Evolutionary conservation across 2,797 vertebrate species (phyloP), one percentile per base, ranked within the genome.

Genomic region (Acanthopagrus latus): DNA sequence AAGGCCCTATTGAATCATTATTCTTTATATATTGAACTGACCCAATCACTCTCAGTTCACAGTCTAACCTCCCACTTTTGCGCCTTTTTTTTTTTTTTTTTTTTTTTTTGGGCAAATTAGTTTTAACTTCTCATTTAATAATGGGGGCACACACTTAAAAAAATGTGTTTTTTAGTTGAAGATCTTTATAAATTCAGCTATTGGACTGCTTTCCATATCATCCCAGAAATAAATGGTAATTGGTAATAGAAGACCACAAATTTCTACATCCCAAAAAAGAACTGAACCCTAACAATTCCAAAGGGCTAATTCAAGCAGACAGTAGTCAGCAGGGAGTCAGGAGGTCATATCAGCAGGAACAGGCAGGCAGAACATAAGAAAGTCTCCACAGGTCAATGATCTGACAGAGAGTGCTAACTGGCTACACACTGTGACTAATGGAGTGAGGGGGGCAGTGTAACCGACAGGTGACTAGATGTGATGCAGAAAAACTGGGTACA

Each of bases 51-150:
- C 46, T 64, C 21, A 38, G 54, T 41, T 55, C 25, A 69, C 4
- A 3, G 9, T 63, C 43, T 62, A 17, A 17, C 51, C 23, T 46
- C 54, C 47, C 46, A 47, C 54, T 78, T 16, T 38, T n/a, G n/a
- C n/a, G n/a, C n/a, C n/a, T n/a, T n/a, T 7, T 21, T 63, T 74
- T 43, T 63, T 52, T n/a, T n/a, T n/a, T n/a, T n/a, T n/a, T n/a
- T n/a, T n/a, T n/a, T n/a, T n/a, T n/a, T n/a, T n/a, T n/a, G n/a
- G 60, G 54, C 52, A 74, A 74, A 69, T 69, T 38, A 33, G 10
- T 38, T 25, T 56, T 11, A 29, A 63, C 51, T 66, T 55, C 41
- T 78, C n/a, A 60, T 17, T 23, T 50, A 56, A 50, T 17, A 10
- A 73, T 62, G 14, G 21, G 11, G 68, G 27, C 66, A 57, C 38